Percentiles rank a stretch among this genome's conserved stretches.
Conservation (phyloP, 2,888 invertebrate genomes). For the Flabesymbios commensalis region DNA sequence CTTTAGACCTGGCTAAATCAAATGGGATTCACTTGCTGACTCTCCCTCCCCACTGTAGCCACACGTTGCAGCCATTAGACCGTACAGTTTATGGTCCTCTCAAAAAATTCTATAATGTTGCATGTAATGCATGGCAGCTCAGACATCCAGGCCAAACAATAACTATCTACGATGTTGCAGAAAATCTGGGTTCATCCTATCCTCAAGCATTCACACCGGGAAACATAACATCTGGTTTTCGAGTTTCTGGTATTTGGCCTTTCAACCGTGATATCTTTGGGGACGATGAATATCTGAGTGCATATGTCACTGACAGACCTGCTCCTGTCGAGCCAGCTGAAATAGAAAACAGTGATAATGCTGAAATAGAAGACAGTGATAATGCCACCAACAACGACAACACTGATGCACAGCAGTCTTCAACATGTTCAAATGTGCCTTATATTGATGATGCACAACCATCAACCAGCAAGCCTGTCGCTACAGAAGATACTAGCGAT, state of each 20-base stretch:
- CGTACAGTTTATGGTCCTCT: constrained; percentile 56
- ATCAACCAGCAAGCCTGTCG: too few species aligned
- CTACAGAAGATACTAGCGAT: too few species aligned
- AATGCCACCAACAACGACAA: too few species aligned
- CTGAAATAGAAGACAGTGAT: too few species aligned
- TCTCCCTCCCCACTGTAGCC: constrained; percentile 44
- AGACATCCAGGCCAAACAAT: constrained; percentile 54
- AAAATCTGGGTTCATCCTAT: constrained; percentile 50
- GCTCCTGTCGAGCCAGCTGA: too few species aligned
- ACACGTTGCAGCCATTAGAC: constrained; percentile 60
- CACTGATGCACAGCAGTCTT: too few species aligned
- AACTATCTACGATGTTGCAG: constrained; percentile 58
- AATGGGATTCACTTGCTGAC: constrained; percentile 55
- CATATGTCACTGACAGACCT: too few species aligned
- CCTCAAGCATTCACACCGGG: constrained; percentile 54
- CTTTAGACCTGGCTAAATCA: constrained; percentile 44
- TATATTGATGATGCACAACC: too few species aligned
- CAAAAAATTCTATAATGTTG: constrained; percentile 45
- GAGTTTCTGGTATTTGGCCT: constrained; percentile 51
- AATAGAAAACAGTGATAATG: too few species aligned
- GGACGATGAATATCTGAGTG: too few species aligned
- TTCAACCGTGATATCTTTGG: constrained; percentile 49
- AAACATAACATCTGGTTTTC: constrained; percentile 54
- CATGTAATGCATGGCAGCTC: constrained; percentile 41
- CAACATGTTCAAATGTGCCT: too few species aligned